Evolutionary conservation across 2,888 invertebrate species (phyloP), one percentile per base, ranked within the genome.

Genomic region (Myopa testacea): DNA sequence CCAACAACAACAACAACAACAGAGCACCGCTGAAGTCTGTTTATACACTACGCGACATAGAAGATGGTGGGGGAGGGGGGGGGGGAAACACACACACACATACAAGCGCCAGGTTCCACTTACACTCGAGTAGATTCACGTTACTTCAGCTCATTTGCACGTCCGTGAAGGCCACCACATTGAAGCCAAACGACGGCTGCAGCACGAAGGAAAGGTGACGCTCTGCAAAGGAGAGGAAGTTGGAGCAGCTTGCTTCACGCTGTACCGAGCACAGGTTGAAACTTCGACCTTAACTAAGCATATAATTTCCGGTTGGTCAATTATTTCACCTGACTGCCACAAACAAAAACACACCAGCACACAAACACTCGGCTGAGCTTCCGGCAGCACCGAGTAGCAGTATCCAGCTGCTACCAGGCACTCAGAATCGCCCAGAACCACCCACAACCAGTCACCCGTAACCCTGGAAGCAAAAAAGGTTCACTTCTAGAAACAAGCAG

Each of bases 271-370:
- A 50, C 50, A 8, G 45, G 16, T 55, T 60, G 38, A 62, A 72
- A 72, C 72, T 60, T 72, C 38, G 40, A 14, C 72, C 38, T 72
- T 14, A 60, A 62, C 72, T 40, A 74, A 75, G 73, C 78, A 73
- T 69, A 78, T 80, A 80, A 81, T 78, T 79, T 80, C 77, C 78
- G 78, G 78, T 78, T 79, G 80, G 80, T 77, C 80, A 81, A 80
- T 81, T 80, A 80, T 72, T 72, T 60, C 72, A 12, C 62, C 71
- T 71, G 71, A 71, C 19, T 58, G 58, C 26, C 7, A 26, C 16
- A 52, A 34, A 14, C n/a, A 55, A 26, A 5, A 19, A 37, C 55
- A 16, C 40, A 16, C 10, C 8, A 34, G 16, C 26, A 65, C 65
- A 65, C 85, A 85, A 83, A 82, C 55, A n/a, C n/a, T 1, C 55